Conservation (phyloP, 2,113 vertebrate genomes). For the Pseudolaguvia tuberculata region DNA sequence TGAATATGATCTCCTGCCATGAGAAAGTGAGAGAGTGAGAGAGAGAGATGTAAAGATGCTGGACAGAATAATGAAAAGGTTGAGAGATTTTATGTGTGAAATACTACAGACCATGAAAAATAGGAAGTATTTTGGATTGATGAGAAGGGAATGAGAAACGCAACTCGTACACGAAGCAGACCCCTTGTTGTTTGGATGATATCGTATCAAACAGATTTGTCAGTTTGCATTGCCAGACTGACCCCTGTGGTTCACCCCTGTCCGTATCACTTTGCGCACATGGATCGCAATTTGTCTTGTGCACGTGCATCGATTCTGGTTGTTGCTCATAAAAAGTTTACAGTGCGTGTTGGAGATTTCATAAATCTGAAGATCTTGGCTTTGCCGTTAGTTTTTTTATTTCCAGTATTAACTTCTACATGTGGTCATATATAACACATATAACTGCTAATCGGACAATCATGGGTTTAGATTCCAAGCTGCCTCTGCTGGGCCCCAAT, state of each 20-base stretch:
- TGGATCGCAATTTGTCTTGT: not conserved
- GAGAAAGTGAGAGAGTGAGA: not conserved
- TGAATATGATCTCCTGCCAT: constrained; percentile 44
- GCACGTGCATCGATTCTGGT: too few relatives aligned
- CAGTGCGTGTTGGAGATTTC: not conserved
- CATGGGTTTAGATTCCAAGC: too few relatives aligned
- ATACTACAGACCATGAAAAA: constrained; percentile 13
- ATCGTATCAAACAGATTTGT: constrained; percentile 46
- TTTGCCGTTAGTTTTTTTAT: too few relatives aligned
- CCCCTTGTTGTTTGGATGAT: constrained; percentile 19
- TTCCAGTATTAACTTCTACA: too few relatives aligned
- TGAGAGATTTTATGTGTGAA: constrained; percentile 17
- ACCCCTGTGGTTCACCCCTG: constrained; percentile 40
- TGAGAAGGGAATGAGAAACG: constrained; percentile 11
- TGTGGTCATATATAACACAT: too few relatives aligned
- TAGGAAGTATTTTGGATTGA: not conserved
- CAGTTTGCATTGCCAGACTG: constrained; percentile 13
- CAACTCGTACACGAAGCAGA: constrained; percentile 10
- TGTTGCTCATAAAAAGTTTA: too few relatives aligned
- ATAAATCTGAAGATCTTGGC: too few relatives aligned
- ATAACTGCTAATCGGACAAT: too few relatives aligned
- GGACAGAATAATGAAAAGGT: constrained; percentile 22
- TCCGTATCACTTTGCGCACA: constrained; percentile 18
- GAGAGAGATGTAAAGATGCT: constrained; percentile 30
- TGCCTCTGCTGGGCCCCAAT: too few relatives aligned